Percentiles rank a stretch among this genome's conserved stretches.
phyloP scores from a whole-genome alignment of 2,888 invertebrate genomes.

The Oasisia sp. region DNA sequence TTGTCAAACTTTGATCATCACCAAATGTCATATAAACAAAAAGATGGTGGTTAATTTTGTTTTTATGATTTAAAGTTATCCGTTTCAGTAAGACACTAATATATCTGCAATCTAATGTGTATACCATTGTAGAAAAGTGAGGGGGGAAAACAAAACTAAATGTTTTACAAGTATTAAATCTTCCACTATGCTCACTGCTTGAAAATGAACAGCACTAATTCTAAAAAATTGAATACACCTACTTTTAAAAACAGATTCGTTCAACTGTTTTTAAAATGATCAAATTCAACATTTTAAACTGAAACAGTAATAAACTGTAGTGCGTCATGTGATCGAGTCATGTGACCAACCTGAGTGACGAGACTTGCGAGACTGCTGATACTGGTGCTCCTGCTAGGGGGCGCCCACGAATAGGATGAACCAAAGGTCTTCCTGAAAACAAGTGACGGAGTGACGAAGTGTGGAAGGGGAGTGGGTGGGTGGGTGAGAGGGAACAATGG shows the following conservation, averaged over 20 bases:
- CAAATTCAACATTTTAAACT: too few species aligned
- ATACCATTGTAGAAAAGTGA: neutral
- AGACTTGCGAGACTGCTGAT: conserved; percentile 59
- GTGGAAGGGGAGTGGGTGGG: neutral
- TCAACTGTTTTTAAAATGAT: too few species aligned
- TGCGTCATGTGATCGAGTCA: neutral
- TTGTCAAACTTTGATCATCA: too few species aligned
- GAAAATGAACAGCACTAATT: too few species aligned
- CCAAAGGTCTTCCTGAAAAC: conserved; percentile 37
- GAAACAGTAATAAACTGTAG: too few species aligned
- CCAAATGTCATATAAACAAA: too few species aligned
- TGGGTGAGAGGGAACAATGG: too few species aligned
- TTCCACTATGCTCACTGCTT: too few species aligned
- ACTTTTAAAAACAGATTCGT: neutral
- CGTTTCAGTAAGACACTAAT: neutral
- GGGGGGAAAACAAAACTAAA: neutral
- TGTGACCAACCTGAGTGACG: conserved; percentile 6
- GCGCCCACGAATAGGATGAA: conserved; percentile 45
- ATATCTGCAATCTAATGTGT: neutral
- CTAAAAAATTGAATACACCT: neutral
- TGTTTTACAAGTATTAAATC: neutral
- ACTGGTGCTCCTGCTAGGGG: conserved; percentile 60
- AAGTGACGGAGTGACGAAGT: neutral
- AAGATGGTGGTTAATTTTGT: neutral
- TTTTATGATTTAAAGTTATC: neutral